phyloP scores from a whole-genome alignment of 2,888 invertebrate genomes.

The Xestia xanthographa region DNA sequence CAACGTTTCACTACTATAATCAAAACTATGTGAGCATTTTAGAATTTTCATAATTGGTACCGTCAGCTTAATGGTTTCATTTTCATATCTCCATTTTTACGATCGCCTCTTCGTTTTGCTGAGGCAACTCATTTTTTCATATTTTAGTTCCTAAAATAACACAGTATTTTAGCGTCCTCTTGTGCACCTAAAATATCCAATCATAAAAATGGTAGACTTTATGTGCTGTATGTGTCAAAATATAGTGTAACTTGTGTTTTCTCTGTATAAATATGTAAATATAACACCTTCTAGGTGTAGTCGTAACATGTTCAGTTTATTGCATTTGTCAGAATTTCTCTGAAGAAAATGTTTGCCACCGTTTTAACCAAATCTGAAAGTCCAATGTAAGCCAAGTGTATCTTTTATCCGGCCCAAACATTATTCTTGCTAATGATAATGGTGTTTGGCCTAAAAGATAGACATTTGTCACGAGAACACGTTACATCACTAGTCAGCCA shows the following conservation, averaged over 20 bases:
- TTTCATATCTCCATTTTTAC: conserved; percentile 67
- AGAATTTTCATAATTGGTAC: conserved; percentile 48
- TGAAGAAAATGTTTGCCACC: not conserved
- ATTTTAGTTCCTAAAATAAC: conserved; percentile 60
- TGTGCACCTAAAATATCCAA: conserved; percentile 29
- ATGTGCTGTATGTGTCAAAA: not conserved
- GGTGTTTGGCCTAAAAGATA: conserved; percentile 55
- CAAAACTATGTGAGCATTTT: conserved; percentile 31
- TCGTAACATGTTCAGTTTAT: not conserved
- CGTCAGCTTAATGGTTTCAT: conserved; percentile 62
- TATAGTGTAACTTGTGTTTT: not conserved
- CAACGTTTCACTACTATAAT: not conserved
- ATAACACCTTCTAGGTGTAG: not conserved
- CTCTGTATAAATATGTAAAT: not conserved
- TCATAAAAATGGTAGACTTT: conserved; percentile 18
- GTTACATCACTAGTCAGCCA: conserved; percentile 46
- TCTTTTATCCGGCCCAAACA: conserved; percentile 31
- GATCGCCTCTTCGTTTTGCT: conserved; percentile 54
- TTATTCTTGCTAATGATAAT: conserved; percentile 64
- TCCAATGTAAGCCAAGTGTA: not conserved
- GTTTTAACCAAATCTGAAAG: conserved; percentile 12
- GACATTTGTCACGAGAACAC: conserved; percentile 63
- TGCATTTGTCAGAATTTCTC: not conserved
- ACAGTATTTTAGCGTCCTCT: conserved; percentile 35
- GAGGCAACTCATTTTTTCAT: conserved; percentile 62